phyloP scores from a whole-genome alignment of 92 coral and sea anemone genomes.

The Pocillopora meandrina region DNA sequence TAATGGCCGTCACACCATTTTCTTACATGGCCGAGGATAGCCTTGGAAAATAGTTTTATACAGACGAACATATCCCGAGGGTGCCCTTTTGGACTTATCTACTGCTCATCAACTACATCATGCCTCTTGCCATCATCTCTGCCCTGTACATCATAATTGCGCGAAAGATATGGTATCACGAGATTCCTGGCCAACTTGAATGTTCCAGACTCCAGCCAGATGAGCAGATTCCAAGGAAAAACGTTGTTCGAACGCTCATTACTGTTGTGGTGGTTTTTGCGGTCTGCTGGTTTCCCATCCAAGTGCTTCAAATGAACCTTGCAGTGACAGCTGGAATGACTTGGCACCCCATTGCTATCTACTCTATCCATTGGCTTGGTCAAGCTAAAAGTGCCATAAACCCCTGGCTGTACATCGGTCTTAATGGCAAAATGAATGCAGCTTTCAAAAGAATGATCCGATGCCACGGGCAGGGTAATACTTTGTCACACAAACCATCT shows the following conservation, averaged over 20 bases:
- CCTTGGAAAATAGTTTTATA: not conserved
- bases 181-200: not conserved
- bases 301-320: not conserved
- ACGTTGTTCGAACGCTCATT: constrained; percentile 3
- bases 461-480: not conserved
- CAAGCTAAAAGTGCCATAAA: not conserved
- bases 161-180: not conserved
- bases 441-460: not conserved
- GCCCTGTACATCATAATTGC: not conserved
- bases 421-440: not conserved
- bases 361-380: not conserved
- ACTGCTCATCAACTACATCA: not conserved
- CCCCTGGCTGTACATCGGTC: not conserved
- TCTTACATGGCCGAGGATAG: not conserved
- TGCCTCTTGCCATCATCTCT: not conserved
- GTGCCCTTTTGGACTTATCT: not conserved
- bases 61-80: not conserved
- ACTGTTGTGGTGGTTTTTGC: not conserved
- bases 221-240: not conserved
- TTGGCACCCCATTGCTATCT: not conserved
- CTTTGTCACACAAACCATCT: no score
- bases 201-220: not conserved
- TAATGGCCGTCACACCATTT: not conserved
- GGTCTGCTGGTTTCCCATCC: not conserved
- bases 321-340: not conserved